Percentiles rank a stretch among this genome's conserved stretches.
Evolutionary conservation across 2,888 invertebrate genomes (phyloP).

Genomic region (Tetrapedia diversipes): DNA sequence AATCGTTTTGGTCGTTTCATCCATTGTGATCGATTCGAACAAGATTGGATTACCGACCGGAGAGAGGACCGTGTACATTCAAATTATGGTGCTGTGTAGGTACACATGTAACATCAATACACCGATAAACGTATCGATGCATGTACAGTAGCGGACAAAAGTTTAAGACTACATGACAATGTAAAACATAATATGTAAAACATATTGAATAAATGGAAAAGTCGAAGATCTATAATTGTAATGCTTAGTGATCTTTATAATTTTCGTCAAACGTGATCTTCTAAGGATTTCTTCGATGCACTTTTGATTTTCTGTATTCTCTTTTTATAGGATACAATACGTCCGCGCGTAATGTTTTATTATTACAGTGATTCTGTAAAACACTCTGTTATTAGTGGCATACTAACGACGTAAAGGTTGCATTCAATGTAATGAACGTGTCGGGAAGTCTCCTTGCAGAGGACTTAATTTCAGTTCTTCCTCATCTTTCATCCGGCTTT

Average conservation of each 20-base stretch:
- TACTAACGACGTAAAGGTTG: constrained; percentile 13
- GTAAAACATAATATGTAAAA: too few relatives aligned
- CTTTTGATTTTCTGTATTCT: too few relatives aligned
- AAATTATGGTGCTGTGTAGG: constrained; percentile 33
- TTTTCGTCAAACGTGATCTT: neutral
- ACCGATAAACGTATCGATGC: neutral
- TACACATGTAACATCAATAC: neutral
- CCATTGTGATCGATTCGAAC: too few relatives aligned
- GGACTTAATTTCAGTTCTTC: constrained; percentile 29
- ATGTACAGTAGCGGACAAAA: neutral
- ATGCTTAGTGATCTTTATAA: neutral
- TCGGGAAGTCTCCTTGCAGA: constrained; percentile 27
- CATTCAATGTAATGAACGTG: constrained; percentile 14
- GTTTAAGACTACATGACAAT: too few relatives aligned
- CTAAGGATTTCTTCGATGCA: neutral
- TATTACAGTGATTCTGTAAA: constrained; percentile 10
- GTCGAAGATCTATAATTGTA: too few relatives aligned
- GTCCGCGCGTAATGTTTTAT: neutral
- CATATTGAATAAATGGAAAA: too few relatives aligned
- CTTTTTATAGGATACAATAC: too few relatives aligned
- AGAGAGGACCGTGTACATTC: neutral
- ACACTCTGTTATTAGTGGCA: constrained; percentile 7
- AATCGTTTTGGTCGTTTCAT: neutral
- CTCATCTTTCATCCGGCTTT: constrained; percentile 32
- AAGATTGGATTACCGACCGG: neutral